Evolutionary conservation across 2,797 vertebrate species (phyloP).

Genomic region (Aratinga solstitialis): DNA sequence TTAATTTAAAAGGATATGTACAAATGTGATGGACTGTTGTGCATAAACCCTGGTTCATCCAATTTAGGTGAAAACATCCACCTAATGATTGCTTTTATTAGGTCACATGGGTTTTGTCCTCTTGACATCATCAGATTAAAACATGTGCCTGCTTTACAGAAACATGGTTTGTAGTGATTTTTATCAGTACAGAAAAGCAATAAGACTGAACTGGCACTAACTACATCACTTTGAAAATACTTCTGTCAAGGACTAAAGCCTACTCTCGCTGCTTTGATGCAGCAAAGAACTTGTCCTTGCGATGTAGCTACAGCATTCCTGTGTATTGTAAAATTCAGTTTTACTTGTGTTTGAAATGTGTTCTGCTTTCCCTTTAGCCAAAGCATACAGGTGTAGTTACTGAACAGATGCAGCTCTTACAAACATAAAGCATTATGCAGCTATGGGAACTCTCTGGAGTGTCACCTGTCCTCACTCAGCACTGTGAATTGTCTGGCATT

Average conservation of each 20-base stretch:
- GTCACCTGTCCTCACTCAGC: constrained; percentile 51
- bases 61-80: not conserved
- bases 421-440: constrained; percentile 33
- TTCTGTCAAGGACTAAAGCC: not conserved
- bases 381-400: not conserved
- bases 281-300: not conserved
- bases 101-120: not conserved
- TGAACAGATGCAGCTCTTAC: not conserved
- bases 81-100: not conserved
- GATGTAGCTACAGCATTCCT: not conserved
- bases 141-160: not conserved
- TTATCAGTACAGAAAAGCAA: not conserved
- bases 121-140: not conserved
- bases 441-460: constrained; percentile 74
- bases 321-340: not conserved
- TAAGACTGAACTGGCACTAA: not conserved
- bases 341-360: not conserved
- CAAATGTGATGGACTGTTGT: not conserved
- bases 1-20: not conserved
- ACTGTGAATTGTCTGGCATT: constrained; percentile 43
- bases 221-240: not conserved
- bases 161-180: not conserved
- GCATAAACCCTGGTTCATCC: not conserved
- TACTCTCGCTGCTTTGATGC: not conserved
- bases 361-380: not conserved